Evolutionary conservation across 2,797 vertebrate species (phyloP), one percentile per base, ranked within the genome.

Genomic region (Neoniphon sammara): DNA sequence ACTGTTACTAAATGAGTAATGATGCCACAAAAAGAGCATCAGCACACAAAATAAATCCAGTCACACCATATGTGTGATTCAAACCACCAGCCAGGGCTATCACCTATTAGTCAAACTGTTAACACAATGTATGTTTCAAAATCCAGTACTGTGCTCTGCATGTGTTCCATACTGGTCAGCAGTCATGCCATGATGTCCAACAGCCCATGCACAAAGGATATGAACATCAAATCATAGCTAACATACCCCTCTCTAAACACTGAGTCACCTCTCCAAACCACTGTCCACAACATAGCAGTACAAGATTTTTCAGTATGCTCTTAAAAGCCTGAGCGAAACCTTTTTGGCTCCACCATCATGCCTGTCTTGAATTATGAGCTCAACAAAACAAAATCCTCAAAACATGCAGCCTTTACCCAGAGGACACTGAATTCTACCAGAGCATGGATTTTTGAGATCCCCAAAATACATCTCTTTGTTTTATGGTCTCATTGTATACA

Each of bases 331-430:
- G 73, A 88, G 85, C 83, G 85, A 91, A 93, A 89, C 85, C 79
- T 88, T 71, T 90, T 88, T 87, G 89, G 90, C 90, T 92, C 84
- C 75, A 77, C 84, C 70, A 50, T 85, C 67, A 27, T 80, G 88
- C 90, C 92, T 93, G 93, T 92, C 75, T 92, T 91, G 87, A 93
- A 93, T 94, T 93, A 94, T 90, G 89, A 92, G 90, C 91, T 92
- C 89, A 90, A 88, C 88, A 89, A 93, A 93, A 92, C 91, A 92
- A 92, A 94, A 92, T 91, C 85, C 75, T 82, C 73, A 66, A 93
- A 93, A 91, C 90, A 92, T 86, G 82, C 87, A 88, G 88, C 75
- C 56, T 87, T 75, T 90, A 87, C 89, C 87, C 90, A 88, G 84
- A 91, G 91, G 87, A 92, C 86, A 85, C 66, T 58, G 67, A 73